These are phyloP conservation scores for Pseudocheirus occidentalis DNA, from an alignment of 2,797 vertebrate genomes.

Conservation along the genomic window DNA sequence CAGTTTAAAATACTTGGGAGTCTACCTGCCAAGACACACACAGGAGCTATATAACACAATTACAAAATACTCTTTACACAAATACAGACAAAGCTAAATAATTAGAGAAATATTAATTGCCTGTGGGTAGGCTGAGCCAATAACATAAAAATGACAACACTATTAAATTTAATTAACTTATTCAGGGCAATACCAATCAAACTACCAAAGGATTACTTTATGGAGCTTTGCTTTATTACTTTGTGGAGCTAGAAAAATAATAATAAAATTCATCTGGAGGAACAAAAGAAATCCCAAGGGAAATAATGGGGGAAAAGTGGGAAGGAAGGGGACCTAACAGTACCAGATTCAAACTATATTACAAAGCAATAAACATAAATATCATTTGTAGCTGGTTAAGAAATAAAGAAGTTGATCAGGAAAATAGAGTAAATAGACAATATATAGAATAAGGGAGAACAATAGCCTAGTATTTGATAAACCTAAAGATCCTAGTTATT, in stretches of 20 bases:
- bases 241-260: not conserved
- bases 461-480: not conserved
- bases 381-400: not conserved
- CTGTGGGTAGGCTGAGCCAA: not conserved
- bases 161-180: slow-evolving; percentile 1
- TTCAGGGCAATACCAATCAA: not conserved
- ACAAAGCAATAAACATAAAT: not conserved
- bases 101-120: not conserved
- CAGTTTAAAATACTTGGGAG: not conserved
- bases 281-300: not conserved
- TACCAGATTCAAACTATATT: not conserved
- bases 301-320: not conserved
- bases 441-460: not conserved
- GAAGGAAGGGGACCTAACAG: not conserved
- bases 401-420: not conserved
- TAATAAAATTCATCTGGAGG: not conserved
- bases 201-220: not conserved
- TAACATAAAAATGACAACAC: not conserved
- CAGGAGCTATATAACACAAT: not conserved
- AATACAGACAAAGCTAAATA: not conserved
- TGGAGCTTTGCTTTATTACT: not conserved
- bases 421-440: not conserved
- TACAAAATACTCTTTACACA: not conserved
- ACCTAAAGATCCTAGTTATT: not conserved
- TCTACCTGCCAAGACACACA: not conserved